These are phyloP conservation scores for Littorina saxatilis DNA, from an alignment of 1,140 invertebrate species.

Conservation along the genomic window DNA sequence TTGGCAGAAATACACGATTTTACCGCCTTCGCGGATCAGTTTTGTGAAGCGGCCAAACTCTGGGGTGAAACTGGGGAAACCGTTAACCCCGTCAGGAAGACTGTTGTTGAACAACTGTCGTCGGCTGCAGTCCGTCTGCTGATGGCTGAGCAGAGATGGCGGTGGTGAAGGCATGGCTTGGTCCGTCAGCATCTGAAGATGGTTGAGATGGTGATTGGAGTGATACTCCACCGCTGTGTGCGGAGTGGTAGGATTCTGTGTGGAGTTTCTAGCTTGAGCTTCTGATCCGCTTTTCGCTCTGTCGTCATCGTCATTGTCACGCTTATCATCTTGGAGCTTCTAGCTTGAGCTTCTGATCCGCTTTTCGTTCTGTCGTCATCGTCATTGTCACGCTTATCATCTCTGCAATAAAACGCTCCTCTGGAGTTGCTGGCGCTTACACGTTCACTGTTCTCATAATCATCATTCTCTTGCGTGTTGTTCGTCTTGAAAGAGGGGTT, in stretches of 20 bases:
- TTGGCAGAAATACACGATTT: slow-evolving; percentile 69
- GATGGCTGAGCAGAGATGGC: not conserved
- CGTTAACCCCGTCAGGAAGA: not conserved
- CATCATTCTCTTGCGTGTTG: no score
- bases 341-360: no score
- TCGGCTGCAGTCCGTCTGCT: slow-evolving; percentile 18
- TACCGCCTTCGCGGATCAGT: slow-evolving; percentile 65
- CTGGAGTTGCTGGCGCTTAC: no score
- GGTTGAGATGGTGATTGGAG: not conserved
- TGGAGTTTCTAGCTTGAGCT: no score
- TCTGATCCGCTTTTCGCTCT: no score
- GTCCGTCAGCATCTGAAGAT: slow-evolving; percentile 7
- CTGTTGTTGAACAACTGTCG: slow-evolving; percentile 12
- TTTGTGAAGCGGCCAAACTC: slow-evolving; percentile 70
- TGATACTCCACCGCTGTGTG: not conserved
- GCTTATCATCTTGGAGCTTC: no score
- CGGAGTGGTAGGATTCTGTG: not conserved
- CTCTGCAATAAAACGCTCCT: no score
- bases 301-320: no score
- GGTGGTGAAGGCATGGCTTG: not conserved
- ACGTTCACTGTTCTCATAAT: no score
- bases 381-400: no score
- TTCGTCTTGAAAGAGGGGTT: no score
- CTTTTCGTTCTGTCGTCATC: no score
- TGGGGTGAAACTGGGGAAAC: slow-evolving; percentile 56